Base-by-base conservation (phyloP, 37 sponge, comb jelly and placozoan species). In the Crambe crambe region DNA sequence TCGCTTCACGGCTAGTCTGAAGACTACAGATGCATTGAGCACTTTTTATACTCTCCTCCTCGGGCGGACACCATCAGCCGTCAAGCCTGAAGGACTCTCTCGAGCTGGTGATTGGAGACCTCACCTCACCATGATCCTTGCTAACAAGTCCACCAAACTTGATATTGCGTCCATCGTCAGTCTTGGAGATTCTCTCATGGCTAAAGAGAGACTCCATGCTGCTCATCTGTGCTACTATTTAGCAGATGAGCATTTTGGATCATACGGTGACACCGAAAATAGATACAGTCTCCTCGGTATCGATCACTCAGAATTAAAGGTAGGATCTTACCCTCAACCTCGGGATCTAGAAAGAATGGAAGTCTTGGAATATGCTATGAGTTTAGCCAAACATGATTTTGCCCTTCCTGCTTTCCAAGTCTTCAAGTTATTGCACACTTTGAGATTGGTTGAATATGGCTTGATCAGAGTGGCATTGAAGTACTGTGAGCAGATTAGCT, bases 31-130 rank as follows among this genome's bases (percentile, higher is more conserved):
- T 58, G 89, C 93, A 8, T 78, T 93, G 67, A 85, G 79, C 67
- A 89, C 89, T 32, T 93, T 85, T 86, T 93, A 93, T 76, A 93
- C 89, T 0, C 70, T 89, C n/a, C 69, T 93, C 69, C 78, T 93
- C 36, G 93, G 93, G 0, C 59, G 79, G 35, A 77, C 64, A 30
- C 91, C 91, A 0, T 76, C 82, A 20, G 79, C 72, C 1, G 76
- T 81, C 20, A 76, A 93, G 83, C 83, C 86, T 2, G 88, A 85
- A n/a, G 89, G 89, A 1, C 68, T 93, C 64, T 3, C 63, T 21
- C 77, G 89, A 37, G 89, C 89, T 17, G 89, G 89, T 21, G 82
- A 82, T 80, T 93, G 93, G 93, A 80, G 69, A 44, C 82, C 82
- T 9, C 93, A 93, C 63, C 86, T 93, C 21, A 80, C 93, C 59